Conservation (phyloP, 2,888 invertebrate species). For the Phyllotreta striolata region DNA sequence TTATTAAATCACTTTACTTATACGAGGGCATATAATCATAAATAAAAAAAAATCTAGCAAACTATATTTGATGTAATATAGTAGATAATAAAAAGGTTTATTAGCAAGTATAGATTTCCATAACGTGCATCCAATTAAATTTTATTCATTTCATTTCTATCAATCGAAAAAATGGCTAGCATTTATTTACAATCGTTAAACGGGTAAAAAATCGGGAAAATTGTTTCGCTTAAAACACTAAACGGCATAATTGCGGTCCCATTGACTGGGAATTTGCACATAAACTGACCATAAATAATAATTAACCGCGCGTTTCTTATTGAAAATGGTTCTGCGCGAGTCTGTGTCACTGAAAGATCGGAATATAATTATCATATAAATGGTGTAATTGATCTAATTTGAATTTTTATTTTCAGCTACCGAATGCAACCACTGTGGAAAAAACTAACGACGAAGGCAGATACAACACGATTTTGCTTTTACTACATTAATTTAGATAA, state of each 20-base stretch:
- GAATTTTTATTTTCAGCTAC: slow-evolving; percentile 25
- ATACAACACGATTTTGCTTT: slow-evolving; percentile 1
- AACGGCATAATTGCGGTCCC: slow-evolving; percentile 21
- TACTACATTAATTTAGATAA: too few species aligned
- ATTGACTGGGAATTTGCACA: slow-evolving; percentile 29
- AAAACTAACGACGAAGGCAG: neutral
- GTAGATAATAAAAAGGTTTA: too few species aligned
- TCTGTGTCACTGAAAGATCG: slow-evolving; percentile 20
- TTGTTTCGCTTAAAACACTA: slow-evolving; percentile 20
- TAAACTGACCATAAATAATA: slow-evolving; percentile 30
- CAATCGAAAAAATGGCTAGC: slow-evolving; percentile 3
- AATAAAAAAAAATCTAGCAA: too few species aligned
- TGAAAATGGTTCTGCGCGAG: slow-evolving; percentile 14
- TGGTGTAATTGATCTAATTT: slow-evolving; percentile 21
- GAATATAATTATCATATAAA: slow-evolving; percentile 29
- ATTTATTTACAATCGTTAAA: slow-evolving; percentile 5
- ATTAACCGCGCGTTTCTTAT: slow-evolving; percentile 26
- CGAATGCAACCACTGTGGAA: slow-evolving; percentile 1
- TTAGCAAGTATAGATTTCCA: too few species aligned
- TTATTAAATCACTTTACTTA: too few species aligned
- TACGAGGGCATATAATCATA: too few species aligned
- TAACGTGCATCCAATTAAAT: slow-evolving; percentile 3
- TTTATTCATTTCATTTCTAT: slow-evolving; percentile 7
- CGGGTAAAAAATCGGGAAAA: slow-evolving; percentile 4
- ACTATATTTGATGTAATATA: too few species aligned